Evolutionary conservation across 2,888 invertebrate genomes (phyloP).

Genomic region (Drymonia ruficornis): DNA sequence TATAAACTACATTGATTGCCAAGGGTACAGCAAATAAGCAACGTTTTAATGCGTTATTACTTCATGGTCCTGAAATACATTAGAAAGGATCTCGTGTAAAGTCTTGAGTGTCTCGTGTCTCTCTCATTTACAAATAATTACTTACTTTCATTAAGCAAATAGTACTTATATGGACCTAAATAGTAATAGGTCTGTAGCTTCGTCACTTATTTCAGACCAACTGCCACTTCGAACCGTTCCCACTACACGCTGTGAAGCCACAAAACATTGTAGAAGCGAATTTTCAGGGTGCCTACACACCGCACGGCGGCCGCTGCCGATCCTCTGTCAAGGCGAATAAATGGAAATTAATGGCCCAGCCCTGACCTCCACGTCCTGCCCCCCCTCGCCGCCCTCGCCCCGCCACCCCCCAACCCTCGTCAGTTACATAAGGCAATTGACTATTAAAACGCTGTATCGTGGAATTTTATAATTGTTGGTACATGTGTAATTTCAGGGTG

Average conservation of each 20-base stretch:
- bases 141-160: too few species aligned
- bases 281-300: constrained; percentile 44
- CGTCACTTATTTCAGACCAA: background rate
- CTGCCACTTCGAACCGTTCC: constrained; percentile 2
- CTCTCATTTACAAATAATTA: too few species aligned
- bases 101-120: too few species aligned
- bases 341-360: constrained; percentile 67
- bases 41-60: too few species aligned
- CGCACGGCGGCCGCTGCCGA: constrained; percentile 23
- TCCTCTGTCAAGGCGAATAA: constrained; percentile 63
- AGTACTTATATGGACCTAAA: too few species aligned
- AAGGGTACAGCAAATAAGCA: too few species aligned
- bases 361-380: constrained; percentile 26
- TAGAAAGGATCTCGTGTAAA: too few species aligned
- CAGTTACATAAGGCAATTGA: constrained; percentile 37
- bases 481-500: background rate
- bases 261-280: constrained; percentile 19
- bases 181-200: background rate
- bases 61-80: too few species aligned
- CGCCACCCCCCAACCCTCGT: constrained; percentile 21
- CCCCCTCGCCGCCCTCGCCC: background rate
- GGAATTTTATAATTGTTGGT: constrained; percentile 17
- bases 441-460: constrained; percentile 36
- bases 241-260: constrained; percentile 5
- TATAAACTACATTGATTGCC: too few species aligned